Evolutionary conservation across 2,888 invertebrate genomes (phyloP).

Genomic region (Dolichomitus sp.): DNA sequence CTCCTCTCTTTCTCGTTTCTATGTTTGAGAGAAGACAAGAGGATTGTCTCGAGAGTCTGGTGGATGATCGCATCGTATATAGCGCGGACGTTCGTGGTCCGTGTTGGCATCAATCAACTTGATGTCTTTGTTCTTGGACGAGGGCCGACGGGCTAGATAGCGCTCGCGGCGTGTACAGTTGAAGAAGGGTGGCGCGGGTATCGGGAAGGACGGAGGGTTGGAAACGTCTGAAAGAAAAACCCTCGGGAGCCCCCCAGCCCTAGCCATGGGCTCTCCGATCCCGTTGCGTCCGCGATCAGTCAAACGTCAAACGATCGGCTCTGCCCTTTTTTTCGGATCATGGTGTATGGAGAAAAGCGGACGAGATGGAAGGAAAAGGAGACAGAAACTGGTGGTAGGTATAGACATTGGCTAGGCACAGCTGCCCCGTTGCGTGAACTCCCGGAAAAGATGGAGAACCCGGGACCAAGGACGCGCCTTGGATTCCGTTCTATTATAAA

Average conservation of each 20-base stretch:
- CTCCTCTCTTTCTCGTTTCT: constrained; percentile 45
- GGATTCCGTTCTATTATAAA: constrained; percentile 60
- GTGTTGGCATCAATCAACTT: constrained; percentile 81
- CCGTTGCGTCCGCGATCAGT: constrained; percentile 79
- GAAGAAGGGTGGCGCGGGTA: constrained; percentile 52
- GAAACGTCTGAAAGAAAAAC: constrained; percentile 52
- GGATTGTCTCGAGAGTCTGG: constrained; percentile 65
- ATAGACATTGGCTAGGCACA: constrained; percentile 46
- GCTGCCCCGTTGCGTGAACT: constrained; percentile 66
- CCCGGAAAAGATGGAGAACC: constrained; percentile 60
- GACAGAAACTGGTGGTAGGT: constrained; percentile 11
- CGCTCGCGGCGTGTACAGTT: constrained; percentile 44
- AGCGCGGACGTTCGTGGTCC: constrained; percentile 64
- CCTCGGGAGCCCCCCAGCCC: constrained; percentile 68
- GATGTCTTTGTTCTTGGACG: constrained; percentile 85
- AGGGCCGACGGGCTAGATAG: constrained; percentile 71
- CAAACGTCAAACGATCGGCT: constrained; percentile 84
- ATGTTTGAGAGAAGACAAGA: constrained; percentile 52
- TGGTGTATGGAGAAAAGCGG: constrained; percentile 77
- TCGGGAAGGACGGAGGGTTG: constrained; percentile 54
- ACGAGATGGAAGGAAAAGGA: constrained; percentile 70
- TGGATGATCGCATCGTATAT: constrained; percentile 67
- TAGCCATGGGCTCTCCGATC: constrained; percentile 66
- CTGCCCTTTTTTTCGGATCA: constrained; percentile 76
- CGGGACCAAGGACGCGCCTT: constrained; percentile 51